Evolutionary conservation across 2,113 vertebrate genomes (phyloP).

Genomic region (Melanostigma gelatinosum): DNA sequence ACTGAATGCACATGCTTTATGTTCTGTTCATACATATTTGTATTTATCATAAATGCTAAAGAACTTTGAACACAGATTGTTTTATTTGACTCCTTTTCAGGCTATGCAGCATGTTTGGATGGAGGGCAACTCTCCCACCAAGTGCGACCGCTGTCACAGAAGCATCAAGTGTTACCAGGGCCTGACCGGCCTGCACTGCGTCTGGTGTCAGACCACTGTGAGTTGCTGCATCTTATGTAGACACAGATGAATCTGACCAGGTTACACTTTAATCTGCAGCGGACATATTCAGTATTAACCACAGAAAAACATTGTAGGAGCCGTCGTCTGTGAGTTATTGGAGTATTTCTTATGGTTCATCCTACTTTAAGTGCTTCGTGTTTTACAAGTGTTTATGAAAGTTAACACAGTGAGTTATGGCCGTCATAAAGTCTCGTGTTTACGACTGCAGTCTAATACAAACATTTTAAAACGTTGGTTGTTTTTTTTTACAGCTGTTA

Average conservation of each 20-base stretch:
- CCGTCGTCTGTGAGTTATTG: background rate
- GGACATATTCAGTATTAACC: background rate
- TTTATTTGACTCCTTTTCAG: constrained; percentile 66
- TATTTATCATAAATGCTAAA: too few relatives aligned
- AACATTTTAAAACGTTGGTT: too few relatives aligned
- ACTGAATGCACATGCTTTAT: too few relatives aligned
- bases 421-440: background rate
- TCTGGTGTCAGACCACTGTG: constrained; percentile 95
- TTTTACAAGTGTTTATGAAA: background rate
- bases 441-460: background rate
- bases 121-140: constrained; percentile 92
- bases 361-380: background rate
- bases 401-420: too few relatives aligned
- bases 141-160: constrained; percentile 93
- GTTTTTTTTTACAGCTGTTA: too few relatives aligned
- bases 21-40: too few relatives aligned
- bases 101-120: constrained; percentile 97
- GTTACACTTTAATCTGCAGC: background rate
- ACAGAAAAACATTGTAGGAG: background rate
- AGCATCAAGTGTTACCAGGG: constrained; percentile 98
- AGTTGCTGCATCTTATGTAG: constrained; percentile 67
- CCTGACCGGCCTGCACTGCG: constrained; percentile 93
- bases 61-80: too few relatives aligned
- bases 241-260: background rate
- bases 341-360: background rate